phyloP scores from a whole-genome alignment of 2,888 invertebrate species.

The Pocota personata region DNA sequence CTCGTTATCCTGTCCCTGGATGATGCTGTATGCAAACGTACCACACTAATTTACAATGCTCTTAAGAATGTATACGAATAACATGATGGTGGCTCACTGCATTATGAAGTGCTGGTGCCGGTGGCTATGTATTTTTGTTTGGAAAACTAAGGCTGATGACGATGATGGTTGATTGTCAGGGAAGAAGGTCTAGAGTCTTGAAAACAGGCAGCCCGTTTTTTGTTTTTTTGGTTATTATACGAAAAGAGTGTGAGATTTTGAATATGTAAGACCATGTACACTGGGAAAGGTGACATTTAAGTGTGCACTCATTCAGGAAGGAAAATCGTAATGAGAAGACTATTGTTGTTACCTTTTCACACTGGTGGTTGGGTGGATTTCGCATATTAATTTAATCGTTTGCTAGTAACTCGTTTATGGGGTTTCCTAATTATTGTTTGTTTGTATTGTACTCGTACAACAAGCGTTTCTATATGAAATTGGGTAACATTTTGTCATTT shows the following conservation, averaged over 20 bases:
- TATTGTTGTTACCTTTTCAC: background rate
- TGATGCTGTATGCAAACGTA: constrained; percentile 39
- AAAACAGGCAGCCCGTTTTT: constrained; percentile 1
- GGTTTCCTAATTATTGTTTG: background rate
- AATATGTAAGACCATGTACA: background rate
- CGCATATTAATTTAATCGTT: constrained; percentile 16
- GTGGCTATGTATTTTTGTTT: constrained; percentile 7
- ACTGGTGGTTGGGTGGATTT: background rate
- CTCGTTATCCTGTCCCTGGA: background rate
- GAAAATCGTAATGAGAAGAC: constrained; percentile 27
- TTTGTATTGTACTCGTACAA: too few relatives aligned
- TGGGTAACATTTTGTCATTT: too few relatives aligned
- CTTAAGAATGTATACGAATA: constrained; percentile 36
- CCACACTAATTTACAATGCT: constrained; percentile 68
- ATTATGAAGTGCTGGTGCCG: constrained; percentile 14
- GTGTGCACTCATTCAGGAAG: constrained; percentile 41
- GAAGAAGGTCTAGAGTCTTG: background rate
- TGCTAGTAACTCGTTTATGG: background rate
- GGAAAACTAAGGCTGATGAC: constrained; percentile 13
- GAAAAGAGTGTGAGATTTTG: background rate
- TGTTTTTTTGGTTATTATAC: constrained; percentile 1
- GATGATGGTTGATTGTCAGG: constrained; percentile 28
- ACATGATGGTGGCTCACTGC: constrained; percentile 23
- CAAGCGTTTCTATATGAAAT: too few relatives aligned
- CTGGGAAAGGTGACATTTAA: constrained; percentile 34